Base-by-base conservation (phyloP, 2,113 vertebrate genomes). In the Xenopus laevis region DNA sequence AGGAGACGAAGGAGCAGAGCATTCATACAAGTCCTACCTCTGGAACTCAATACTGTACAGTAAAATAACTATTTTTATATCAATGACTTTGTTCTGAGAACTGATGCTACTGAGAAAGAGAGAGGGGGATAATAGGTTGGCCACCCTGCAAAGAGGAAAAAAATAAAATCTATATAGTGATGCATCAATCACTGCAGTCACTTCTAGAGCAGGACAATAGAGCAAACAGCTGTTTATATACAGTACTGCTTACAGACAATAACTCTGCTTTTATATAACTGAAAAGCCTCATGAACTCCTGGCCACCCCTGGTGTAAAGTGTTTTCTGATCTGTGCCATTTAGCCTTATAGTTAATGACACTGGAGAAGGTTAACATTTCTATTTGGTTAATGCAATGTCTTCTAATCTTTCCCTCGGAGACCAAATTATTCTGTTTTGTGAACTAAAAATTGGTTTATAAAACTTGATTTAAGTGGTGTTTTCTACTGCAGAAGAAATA, bases 11-110 rank as follows among this genome's bases (percentile, higher is more conserved):
- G 58, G 65, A 46, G 11, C 59, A 45, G 74, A 58, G 60, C 60
- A 64, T 76, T 76, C 59, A 23, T 16, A 63, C 58, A 63, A 76
- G 13, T 63, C 47, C 74, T 64, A 53, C 74, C 65, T 64, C 66
- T 55, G 66, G 46, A 76, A 76, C 47, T 18, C 33, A 40, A 76
- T 76, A 69, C n/a, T 27, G 9, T 76, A 76, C 74, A 76, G 74
- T 76, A 69, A 64, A 70, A 76, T 70, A 30, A 46, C 67, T 76
- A 69, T 76, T 76, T 76, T 63, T 76, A 76, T 46, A 57, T 30
- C 66, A 57, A 27, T 75, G 73, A 68, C 50, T 57, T 45, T 67
- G 63, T 20, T 55, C 73, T 33, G 67, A 63, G 74, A 69, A 50
- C 27, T 68, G 18, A 52, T 55, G 74, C 66, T 23, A 27, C 47